Conservation (phyloP, 1,140 invertebrate genomes). For the Zaprionus africanus region DNA sequence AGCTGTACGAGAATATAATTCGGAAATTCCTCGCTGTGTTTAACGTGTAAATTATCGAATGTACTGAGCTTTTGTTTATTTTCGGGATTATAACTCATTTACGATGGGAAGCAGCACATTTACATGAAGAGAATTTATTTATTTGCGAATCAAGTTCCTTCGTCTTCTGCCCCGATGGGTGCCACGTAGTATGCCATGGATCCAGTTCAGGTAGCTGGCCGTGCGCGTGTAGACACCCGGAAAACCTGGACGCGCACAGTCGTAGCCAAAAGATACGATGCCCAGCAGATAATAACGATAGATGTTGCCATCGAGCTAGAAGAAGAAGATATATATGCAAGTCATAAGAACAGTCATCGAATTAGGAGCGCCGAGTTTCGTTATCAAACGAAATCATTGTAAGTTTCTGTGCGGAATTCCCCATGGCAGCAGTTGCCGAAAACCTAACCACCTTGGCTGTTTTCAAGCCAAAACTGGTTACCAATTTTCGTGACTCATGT, state of each 20-base stretch:
- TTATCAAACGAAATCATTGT: slow-evolving; percentile 33
- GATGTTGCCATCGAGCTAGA: slow-evolving; percentile 42
- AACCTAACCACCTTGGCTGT: slow-evolving; percentile 56
- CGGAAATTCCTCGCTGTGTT: not conserved
- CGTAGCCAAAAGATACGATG: slow-evolving; percentile 89
- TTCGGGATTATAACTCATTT: not conserved
- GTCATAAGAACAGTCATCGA: not conserved
- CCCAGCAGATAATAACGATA: slow-evolving; percentile 86
- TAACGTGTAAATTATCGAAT: slow-evolving; percentile 5
- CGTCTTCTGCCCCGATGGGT: slow-evolving; percentile 24
- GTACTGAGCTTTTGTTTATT: not conserved
- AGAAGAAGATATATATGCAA: too few species aligned
- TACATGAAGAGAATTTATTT: not conserved
- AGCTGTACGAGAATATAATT: not conserved
- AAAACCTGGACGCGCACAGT: slow-evolving; percentile 88
- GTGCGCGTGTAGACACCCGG: slow-evolving; percentile 89
- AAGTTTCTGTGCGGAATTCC: slow-evolving; percentile 19
- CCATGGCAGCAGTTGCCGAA: not conserved
- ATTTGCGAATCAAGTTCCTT: not conserved
- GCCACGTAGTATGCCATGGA: slow-evolving; percentile 51
- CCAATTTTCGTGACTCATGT: slow-evolving; percentile 36
- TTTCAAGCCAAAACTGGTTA: slow-evolving; percentile 52
- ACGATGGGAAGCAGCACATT: not conserved
- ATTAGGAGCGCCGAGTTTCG: not conserved
- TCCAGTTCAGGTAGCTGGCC: slow-evolving; percentile 83